Conservation (phyloP, 30 jellyfish, hydroid and myxozoan species). For the Aurelia sp. region DNA sequence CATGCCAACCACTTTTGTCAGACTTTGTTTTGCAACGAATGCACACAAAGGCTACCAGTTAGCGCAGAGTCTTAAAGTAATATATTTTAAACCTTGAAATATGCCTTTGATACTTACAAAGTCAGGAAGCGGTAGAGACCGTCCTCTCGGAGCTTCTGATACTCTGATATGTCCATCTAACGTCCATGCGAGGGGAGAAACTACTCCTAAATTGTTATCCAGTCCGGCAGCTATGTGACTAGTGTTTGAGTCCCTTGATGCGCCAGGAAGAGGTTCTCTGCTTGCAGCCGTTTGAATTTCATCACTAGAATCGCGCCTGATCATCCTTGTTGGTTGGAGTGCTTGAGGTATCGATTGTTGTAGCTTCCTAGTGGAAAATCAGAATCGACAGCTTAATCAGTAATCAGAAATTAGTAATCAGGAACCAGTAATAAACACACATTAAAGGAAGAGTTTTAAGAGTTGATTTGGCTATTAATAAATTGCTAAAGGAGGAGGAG, state of each 20-base stretch:
- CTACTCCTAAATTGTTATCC: constrained; percentile 28
- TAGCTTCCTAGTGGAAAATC: background rate
- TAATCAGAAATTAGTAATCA: no score
- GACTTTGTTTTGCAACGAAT: no score
- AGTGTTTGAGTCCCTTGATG: constrained; percentile 9
- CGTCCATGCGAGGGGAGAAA: constrained; percentile 92
- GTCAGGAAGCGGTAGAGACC: constrained; percentile 78
- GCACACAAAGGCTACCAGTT: no score
- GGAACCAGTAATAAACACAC: no score
- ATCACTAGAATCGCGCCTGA: constrained; percentile 4
- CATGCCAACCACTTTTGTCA: no score
- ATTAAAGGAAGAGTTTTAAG: no score
- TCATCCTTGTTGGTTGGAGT: constrained; percentile 51
- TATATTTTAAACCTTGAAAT: background rate
- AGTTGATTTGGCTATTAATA: no score
- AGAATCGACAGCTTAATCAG: no score
- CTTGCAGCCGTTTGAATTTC: background rate
- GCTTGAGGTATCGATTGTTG: background rate
- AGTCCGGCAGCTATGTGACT: constrained; percentile 13
- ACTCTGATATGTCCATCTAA: constrained; percentile 86
- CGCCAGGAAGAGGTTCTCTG: constrained; percentile 5
- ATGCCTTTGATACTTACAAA: constrained; percentile 51
- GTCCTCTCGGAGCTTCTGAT: constrained; percentile 54
- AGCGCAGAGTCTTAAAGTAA: background rate
- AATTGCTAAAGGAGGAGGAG: no score